A percentile compares a stretch with the other conserved stretches of the same genome.
phyloP scores from a whole-genome alignment of 2,113 vertebrate species.

The Microtus richardsoni region DNA sequence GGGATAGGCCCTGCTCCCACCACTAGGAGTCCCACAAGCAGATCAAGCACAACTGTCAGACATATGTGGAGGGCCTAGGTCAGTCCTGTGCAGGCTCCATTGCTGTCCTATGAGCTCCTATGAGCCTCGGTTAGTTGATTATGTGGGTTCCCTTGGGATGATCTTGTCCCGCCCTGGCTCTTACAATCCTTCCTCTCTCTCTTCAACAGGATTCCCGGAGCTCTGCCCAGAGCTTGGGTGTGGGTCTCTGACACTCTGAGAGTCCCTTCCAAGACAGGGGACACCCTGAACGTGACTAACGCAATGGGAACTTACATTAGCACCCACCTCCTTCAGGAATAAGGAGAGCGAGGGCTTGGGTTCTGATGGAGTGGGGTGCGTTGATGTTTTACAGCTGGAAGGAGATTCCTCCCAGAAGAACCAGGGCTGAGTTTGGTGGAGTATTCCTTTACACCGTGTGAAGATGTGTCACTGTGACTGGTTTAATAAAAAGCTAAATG shows the following conservation, averaged over 20 bases:
- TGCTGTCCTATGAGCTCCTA: neutral
- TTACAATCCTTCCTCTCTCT: neutral
- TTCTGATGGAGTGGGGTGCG: neutral
- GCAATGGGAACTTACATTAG: neutral
- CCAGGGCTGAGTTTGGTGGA: neutral
- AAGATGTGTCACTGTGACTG: too few species aligned
- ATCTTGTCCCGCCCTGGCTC: neutral
- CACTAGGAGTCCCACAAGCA: neutral
- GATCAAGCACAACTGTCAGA: neutral
- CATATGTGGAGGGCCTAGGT: neutral
- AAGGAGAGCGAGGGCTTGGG: too few species aligned
- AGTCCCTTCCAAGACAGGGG: neutral
- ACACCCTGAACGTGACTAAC: neutral
- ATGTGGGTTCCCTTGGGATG: neutral
- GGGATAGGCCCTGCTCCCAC: neutral
- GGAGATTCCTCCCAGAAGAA: neutral
- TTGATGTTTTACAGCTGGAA: neutral
- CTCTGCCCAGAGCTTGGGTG: neutral
- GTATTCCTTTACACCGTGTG: too few species aligned
- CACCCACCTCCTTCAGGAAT: neutral
- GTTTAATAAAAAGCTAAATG: too few species aligned
- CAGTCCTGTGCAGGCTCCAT: neutral
- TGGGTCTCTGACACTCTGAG: neutral
- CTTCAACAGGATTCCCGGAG: neutral
- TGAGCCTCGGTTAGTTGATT: neutral